Evolutionary conservation across 2,888 invertebrate genomes (phyloP), one percentile per base, ranked within the genome.

Genomic region (Eugnorisma glareosa): DNA sequence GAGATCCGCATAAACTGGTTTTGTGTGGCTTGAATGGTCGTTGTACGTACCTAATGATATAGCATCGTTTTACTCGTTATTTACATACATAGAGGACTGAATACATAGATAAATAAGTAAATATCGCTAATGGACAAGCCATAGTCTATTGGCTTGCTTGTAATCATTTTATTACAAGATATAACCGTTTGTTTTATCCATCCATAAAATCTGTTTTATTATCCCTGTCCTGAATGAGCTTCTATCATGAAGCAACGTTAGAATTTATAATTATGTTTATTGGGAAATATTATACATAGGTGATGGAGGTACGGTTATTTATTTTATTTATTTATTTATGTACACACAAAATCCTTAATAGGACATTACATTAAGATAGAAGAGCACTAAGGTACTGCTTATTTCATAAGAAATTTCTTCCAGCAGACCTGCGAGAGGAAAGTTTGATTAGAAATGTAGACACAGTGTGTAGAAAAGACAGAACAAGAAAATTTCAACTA

Each of bases 141-240:
- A n/a, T n/a, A 3, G 48, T n/a, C 37, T 48, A 48, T 48, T n/a
- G 8, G 40, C 6, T 13, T 48, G 31, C 21, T 61, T 69, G 59
- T n/a, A n/a, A n/a, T 78, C 1, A 59, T 71, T 45, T 78, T 54
- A 77, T 45, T 40, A 40, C n/a, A 5, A 43, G 45, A 7, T 48
- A 35, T 57, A 79, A 72, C 80, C 28, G 48, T 43, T 40, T 21
- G 51, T 35, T 75, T 81, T 64, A 37, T 69, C 21, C 43, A 64
- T 21, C 18, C 21, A 73, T 81, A 75, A 75, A 75, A 24, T 57
- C 31, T 8, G 6, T 54, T 70, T 80, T 80, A 59, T 37, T 66
- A 43, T 51, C 51, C 2, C 24, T 59, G 59, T 48, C 24, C 18
- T 43, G 35, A 78, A 76, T 59, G 8, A 59, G 57, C 2, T 66